Evolutionary conservation across 1,140 invertebrate genomes (phyloP).

Genomic region (Reticulitermes speratus): DNA sequence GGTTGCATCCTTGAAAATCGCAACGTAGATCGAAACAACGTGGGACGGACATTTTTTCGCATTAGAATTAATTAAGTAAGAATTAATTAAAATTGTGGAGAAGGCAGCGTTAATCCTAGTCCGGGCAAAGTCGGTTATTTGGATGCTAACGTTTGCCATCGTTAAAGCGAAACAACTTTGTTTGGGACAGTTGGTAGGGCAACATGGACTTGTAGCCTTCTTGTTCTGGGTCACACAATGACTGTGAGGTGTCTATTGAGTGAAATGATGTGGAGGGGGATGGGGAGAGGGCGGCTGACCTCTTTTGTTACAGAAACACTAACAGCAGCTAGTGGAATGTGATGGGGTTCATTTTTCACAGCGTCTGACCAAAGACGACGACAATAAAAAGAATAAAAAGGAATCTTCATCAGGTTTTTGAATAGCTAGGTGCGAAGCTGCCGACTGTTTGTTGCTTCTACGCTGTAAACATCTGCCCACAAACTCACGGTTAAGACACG

Average conservation of each 20-base stretch:
- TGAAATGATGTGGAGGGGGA: neutral
- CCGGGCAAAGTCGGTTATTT: no score
- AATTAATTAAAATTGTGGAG: no score
- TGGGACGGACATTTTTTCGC: no score
- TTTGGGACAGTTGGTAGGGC: no score
- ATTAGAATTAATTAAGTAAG: no score
- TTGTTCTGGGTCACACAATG: neutral
- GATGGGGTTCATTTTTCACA: constrained; percentile 9
- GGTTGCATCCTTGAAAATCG: no score
- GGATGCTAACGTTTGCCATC: no score
- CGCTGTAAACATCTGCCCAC: neutral
- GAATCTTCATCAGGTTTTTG: constrained; percentile 6
- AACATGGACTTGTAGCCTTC: neutral
- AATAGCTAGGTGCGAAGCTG: constrained; percentile 1
- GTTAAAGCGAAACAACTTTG: no score
- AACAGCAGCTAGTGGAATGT: constrained; percentile 17
- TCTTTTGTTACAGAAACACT: constrained; percentile 16
- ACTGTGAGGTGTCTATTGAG: constrained; percentile 17
- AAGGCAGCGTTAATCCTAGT: no score
- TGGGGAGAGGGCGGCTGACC: neutral
- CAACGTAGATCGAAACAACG: no score
- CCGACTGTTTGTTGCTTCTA: neutral
- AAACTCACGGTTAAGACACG: no score
- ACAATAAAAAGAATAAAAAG: constrained; percentile 12
- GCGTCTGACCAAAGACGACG: neutral